Conservation (phyloP, 1,140 invertebrate species). For the Heliothis subflexa region DNA sequence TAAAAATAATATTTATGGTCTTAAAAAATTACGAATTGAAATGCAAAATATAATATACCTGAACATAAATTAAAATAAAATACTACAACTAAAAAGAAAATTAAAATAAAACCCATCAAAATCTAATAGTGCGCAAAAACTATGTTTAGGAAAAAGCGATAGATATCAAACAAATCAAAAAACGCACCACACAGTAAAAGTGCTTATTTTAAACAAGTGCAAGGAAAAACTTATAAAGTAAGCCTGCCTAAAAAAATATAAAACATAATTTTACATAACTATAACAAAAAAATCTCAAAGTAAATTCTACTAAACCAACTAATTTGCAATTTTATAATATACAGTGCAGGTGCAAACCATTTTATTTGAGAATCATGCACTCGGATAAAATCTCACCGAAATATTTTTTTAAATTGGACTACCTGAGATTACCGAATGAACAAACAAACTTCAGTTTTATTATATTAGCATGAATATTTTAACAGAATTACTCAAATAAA, state of each 20-base stretch:
- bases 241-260: too few species aligned
- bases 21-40: too few species aligned
- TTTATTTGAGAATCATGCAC: neutral
- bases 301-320: neutral
- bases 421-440: too few species aligned
- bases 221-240: neutral
- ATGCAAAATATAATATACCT: too few species aligned
- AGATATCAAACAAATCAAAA: neutral
- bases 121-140: neutral
- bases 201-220: slow-evolving; percentile 13
- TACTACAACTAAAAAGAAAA: neutral
- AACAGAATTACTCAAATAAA: neutral
- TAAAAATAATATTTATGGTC: too few species aligned
- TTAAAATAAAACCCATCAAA: neutral
- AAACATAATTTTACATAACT: neutral
- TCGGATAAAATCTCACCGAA: too few species aligned
- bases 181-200: slow-evolving; percentile 24
- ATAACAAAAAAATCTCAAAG: neutral
- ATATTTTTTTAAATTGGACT: neutral
- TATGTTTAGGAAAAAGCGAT: neutral
- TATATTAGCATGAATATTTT: too few species aligned
- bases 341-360: slow-evolving; percentile 4
- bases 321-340: neutral
- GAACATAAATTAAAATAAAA: neutral
- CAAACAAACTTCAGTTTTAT: too few species aligned